A percentile compares a stretch with the other conserved stretches of the same genome.
These are phyloP conservation scores for Hippocampus mohnikei DNA, from an alignment of 2,113 vertebrate genomes.

Conservation along the genomic window DNA sequence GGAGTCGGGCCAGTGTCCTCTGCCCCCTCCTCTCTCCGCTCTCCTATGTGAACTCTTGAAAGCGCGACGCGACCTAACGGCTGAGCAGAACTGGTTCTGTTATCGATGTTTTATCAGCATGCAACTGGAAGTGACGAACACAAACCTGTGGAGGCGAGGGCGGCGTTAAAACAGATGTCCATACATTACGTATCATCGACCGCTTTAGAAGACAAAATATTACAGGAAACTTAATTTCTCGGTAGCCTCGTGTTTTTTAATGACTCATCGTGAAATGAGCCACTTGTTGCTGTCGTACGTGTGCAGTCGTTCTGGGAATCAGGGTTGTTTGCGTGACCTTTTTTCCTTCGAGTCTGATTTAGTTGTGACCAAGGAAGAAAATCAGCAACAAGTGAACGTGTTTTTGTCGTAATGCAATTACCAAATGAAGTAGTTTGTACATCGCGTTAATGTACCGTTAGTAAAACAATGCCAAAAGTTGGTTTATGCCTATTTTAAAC, in stretches of 20 bases:
- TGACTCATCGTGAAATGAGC: background rate
- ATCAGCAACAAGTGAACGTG: background rate
- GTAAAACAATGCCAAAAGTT: background rate
- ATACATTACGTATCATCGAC: no score
- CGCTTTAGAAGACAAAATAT: no score
- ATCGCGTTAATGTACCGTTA: background rate
- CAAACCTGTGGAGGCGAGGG: constrained; percentile 30
- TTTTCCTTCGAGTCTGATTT: background rate
- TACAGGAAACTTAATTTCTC: background rate
- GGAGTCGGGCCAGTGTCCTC: constrained; percentile 44
- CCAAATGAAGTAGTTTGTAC: background rate
- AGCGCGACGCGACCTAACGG: constrained; percentile 7
- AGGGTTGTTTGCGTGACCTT: background rate
- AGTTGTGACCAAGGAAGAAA: background rate
- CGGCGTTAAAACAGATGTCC: background rate
- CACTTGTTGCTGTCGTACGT: constrained; percentile 31
- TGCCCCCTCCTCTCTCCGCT: background rate
- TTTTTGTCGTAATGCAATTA: background rate
- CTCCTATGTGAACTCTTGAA: constrained; percentile 9
- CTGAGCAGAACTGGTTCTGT: constrained; percentile 17
- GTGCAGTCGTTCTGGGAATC: background rate
- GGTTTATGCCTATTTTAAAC: background rate
- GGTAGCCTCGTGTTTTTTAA: background rate
- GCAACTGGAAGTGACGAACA: background rate
- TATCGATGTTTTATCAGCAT: background rate